Evolutionary conservation across 1,140 invertebrate genomes (phyloP), one percentile per base, ranked within the genome.

Genomic region (Phymastichus coffea): DNA sequence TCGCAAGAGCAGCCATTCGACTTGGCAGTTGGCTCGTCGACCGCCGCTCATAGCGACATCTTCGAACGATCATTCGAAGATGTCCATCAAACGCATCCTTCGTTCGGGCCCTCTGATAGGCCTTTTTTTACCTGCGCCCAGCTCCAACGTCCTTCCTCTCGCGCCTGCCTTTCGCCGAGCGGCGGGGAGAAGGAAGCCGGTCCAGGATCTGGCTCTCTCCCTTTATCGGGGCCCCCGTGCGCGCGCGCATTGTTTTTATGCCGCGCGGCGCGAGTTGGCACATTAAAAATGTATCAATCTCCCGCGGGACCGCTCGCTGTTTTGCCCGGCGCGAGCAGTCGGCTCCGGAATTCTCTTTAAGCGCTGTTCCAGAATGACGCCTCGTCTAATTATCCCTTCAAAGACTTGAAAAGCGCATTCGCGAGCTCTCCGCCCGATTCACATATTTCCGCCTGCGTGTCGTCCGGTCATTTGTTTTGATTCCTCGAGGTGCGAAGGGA

Each of bases 241-340:
- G 35, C 23, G 20, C 14, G 26, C 30, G 38, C 38, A 54, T 60
- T 61, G 46, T 57, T 57, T 65, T 62, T 51, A 46, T 30, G 15
- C 19, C 26, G 15, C 38, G 43, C 46, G 3, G 23, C 35, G 25
- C 25, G 23, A 33, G 57, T 64, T 67, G 51, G 51, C 60, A 65
- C 63, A 71, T 73, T 73, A 73, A 73, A 73, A 71, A 70, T 73
- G 66, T 73, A 73, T 73, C 71, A 71, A 73, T 73, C 71, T 70
- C 65, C 28, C 49, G 26, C 20, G 47, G n/a, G 41, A 60, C 17
- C 37, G 40, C 44, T 26, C 53, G 15, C 33, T 63, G 61, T 71
- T 70, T 71, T 70, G 47, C 33, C 38, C n/a, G 7, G 12, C 8
- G 26, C 14, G 6, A 23, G 22, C 20, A 53, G 2, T 33, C 26